phyloP scores from a whole-genome alignment of 2,888 invertebrate species.

The Beris morrisii region DNA sequence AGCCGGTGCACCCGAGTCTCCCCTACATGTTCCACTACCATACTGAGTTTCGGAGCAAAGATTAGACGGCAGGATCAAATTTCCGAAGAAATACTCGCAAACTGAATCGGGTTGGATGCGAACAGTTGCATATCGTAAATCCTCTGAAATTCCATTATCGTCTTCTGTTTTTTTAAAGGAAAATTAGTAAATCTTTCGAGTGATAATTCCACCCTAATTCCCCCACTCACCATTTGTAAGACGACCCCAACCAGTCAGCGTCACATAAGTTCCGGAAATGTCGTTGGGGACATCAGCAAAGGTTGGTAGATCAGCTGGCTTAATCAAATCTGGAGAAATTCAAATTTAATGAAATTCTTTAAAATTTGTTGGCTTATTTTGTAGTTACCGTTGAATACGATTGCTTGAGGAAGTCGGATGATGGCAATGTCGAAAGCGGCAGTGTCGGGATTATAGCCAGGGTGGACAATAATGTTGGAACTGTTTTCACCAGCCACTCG shows the following conservation, averaged over 20 bases:
- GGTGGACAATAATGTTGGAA: not conserved
- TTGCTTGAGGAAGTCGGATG: not conserved
- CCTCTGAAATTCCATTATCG: constrained; percentile 1
- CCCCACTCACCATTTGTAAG: not conserved
- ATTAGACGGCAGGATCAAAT: not conserved
- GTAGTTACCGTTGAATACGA: constrained; percentile 2
- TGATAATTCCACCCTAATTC: not conserved
- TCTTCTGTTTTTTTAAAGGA: not conserved
- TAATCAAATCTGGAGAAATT: not conserved
- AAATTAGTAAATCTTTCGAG: not conserved
- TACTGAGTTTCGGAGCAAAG: not conserved
- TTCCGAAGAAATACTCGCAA: constrained; percentile 1
- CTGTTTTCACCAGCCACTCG: not conserved
- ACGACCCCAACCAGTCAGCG: constrained; percentile 6
- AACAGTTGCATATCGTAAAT: constrained; percentile 1
- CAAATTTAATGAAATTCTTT: not conserved
- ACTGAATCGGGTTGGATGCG: not conserved
- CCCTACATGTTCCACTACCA: constrained; percentile 9
- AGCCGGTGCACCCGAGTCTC: constrained; percentile 5
- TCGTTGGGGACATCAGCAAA: not conserved
- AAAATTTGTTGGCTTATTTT: not conserved
- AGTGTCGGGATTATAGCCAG: not conserved
- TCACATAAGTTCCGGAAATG: not conserved
- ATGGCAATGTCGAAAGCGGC: constrained; percentile 6
- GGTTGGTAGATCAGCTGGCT: constrained; percentile 3